These are phyloP conservation scores for Cecidostiba fungosa DNA, from an alignment of 2,888 invertebrate species.

Conservation along the genomic window DNA sequence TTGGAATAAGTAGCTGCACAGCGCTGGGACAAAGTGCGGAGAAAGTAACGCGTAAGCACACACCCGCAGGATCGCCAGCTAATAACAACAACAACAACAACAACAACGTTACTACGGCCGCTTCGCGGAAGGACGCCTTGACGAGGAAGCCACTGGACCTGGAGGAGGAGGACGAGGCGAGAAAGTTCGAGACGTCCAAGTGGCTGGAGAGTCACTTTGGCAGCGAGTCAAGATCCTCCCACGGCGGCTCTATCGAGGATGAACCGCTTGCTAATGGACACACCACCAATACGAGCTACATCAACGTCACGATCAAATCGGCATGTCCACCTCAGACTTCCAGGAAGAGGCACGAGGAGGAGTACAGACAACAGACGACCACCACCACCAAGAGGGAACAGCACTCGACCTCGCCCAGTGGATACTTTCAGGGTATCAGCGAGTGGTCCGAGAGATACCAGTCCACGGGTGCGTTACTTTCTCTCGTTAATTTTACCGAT, in stretches of 20 bases:
- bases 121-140: slow-evolving; percentile 86
- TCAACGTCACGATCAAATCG: slow-evolving; percentile 89
- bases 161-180: slow-evolving; percentile 93
- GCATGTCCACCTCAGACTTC: slow-evolving; percentile 65
- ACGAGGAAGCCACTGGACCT: slow-evolving; percentile 91
- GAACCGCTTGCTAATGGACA: slow-evolving; percentile 74
- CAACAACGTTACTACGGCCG: not conserved
- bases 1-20: not conserved
- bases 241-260: slow-evolving; percentile 86
- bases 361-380: slow-evolving; percentile 37
- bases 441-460: slow-evolving; percentile 88
- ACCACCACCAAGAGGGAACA: slow-evolving; percentile 63
- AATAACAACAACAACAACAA: not conserved
- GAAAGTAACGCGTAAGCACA: not conserved
- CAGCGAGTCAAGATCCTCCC: slow-evolving; percentile 90
- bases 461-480: slow-evolving; percentile 66
- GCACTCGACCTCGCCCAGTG: slow-evolving; percentile 73
- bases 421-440: slow-evolving; percentile 88
- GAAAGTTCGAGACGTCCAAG: slow-evolving; percentile 94
- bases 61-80: not conserved
- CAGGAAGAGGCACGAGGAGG: slow-evolving; percentile 49
- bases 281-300: slow-evolving; percentile 87
- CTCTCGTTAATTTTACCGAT: not conserved
- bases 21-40: not conserved
- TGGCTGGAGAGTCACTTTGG: slow-evolving; percentile 96